A percentile compares a stretch with the other conserved stretches of the same genome.
These are phyloP conservation scores for Pteropus rufus DNA, from an alignment of 2,797 vertebrate genomes.

Conservation along the genomic window DNA sequence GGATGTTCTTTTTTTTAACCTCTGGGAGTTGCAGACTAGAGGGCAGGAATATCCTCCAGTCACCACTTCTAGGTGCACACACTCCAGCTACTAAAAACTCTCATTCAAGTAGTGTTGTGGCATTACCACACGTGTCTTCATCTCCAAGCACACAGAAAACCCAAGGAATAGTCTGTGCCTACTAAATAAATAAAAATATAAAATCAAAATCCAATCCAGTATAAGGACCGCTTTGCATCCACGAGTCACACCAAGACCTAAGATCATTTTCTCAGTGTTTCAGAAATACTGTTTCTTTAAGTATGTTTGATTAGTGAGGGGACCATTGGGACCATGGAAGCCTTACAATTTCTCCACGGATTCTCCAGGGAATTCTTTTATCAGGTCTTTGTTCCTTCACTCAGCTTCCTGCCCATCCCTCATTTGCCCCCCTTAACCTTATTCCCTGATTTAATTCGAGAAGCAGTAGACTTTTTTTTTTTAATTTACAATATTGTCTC, in stretches of 20 bases:
- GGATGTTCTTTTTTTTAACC: constrained; percentile 57
- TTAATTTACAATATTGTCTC: background rate
- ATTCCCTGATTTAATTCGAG: constrained; percentile 1
- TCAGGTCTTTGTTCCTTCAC: background rate
- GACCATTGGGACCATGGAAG: background rate
- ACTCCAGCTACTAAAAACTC: background rate
- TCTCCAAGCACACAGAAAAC: constrained; percentile 7
- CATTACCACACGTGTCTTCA: background rate
- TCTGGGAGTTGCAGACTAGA: constrained; percentile 66
- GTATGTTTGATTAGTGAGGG: background rate
- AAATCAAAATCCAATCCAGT: background rate
- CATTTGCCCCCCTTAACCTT: background rate
- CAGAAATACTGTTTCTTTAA: background rate
- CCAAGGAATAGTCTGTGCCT: background rate
- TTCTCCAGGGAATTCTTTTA: background rate
- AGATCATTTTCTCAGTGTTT: background rate
- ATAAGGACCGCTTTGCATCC: background rate
- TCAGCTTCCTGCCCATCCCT: background rate
- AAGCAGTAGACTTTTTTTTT: background rate
- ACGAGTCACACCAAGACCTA: background rate
- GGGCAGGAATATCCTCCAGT: constrained; percentile 56
- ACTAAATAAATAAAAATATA: constrained; percentile 7
- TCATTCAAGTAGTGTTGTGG: background rate
- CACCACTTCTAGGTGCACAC: background rate
- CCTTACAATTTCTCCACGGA: background rate